These are phyloP conservation scores for Lepus townsendii DNA, from an alignment of 2,797 vertebrate genomes.

Conservation along the genomic window DNA sequence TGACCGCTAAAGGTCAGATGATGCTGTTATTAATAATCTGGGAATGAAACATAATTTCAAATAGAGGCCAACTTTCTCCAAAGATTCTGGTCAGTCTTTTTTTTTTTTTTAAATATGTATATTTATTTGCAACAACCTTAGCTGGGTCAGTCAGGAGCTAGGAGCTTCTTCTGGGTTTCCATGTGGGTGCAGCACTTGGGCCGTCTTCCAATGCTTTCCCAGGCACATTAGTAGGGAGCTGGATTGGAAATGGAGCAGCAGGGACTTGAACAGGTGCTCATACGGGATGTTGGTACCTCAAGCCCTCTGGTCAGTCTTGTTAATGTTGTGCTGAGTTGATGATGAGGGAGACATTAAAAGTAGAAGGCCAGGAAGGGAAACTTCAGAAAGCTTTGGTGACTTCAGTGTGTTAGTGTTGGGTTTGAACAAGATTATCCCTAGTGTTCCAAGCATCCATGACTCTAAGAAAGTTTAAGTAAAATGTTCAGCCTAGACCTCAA, in stretches of 20 bases:
- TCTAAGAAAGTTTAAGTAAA: neutral
- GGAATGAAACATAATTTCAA: conserved; percentile 36
- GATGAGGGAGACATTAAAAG: neutral
- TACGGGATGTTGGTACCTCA: no score
- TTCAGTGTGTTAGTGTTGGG: neutral
- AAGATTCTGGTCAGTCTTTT: conserved; percentile 16
- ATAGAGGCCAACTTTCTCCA: neutral
- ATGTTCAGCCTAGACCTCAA: neutral
- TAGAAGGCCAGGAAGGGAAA: neutral
- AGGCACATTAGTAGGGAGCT: no score
- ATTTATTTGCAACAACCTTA: no score
- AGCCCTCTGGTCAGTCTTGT: neutral
- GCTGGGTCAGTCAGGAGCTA: no score
- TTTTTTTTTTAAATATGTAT: no score
- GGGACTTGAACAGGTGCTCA: no score
- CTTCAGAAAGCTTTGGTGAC: neutral
- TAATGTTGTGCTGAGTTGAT: neutral
- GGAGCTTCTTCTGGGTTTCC: no score
- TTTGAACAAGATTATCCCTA: neutral
- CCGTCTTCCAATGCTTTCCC: no score
- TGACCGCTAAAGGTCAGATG: neutral
- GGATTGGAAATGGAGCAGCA: no score
- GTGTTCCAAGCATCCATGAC: neutral
- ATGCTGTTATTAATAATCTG: conserved; percentile 33
- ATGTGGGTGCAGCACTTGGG: no score